Conservation (phyloP, 2,797 vertebrate species). For the Cuculus canorus region DNA sequence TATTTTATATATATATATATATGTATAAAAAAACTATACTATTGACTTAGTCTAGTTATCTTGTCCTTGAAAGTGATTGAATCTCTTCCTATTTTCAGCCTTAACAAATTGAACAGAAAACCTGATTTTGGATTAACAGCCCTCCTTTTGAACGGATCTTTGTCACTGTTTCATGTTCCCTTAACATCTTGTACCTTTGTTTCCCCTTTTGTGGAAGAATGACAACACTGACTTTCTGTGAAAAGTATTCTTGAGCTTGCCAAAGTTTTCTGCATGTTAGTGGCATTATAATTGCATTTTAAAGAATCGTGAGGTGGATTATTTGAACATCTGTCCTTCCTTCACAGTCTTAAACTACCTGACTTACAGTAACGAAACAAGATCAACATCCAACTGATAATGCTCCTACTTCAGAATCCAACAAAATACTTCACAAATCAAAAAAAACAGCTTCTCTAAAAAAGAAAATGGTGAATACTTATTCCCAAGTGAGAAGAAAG, state of each 20-base stretch:
- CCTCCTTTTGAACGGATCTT: not conserved
- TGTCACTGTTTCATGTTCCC: not conserved
- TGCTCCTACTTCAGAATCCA: not conserved
- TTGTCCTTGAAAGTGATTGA: not conserved
- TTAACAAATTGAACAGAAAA: not conserved
- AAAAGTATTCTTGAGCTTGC: not conserved
- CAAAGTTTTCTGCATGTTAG: not conserved
- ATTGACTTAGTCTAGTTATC: not conserved
- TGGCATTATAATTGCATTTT: not conserved
- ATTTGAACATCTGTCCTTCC: not conserved
- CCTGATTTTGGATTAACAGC: not conserved
- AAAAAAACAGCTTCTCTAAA: not conserved
- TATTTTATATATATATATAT: too few species aligned
- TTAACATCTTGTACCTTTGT: not conserved
- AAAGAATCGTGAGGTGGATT: not conserved
- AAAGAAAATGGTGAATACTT: not conserved
- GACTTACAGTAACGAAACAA: not conserved
- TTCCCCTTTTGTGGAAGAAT: not conserved
- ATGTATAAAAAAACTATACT: too few species aligned
- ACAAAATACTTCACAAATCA: not conserved
- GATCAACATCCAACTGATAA: not conserved
- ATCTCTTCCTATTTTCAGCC: not conserved
- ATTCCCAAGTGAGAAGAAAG: not conserved
- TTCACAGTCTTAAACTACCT: not conserved
- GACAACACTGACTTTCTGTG: not conserved